Percentiles rank a stretch among this genome's conserved stretches.
These are phyloP conservation scores for Corythucha ciliata DNA, from an alignment of 2,888 invertebrate genomes.

Conservation along the genomic window DNA sequence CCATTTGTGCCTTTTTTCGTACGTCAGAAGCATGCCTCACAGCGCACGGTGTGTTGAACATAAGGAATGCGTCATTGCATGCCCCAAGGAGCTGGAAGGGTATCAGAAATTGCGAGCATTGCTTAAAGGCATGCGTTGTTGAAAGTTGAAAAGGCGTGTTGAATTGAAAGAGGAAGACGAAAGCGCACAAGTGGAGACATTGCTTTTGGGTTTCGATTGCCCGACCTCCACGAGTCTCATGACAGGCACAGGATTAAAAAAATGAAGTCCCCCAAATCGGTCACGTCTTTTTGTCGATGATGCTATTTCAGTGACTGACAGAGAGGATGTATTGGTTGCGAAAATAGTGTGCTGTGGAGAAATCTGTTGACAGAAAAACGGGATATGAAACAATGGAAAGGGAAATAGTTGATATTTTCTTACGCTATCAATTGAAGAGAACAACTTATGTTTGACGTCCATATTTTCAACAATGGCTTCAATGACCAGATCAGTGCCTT, in stretches of 20 bases:
- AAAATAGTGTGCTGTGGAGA: slow-evolving; percentile 67
- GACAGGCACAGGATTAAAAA: slow-evolving; percentile 85
- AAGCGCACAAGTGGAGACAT: no score
- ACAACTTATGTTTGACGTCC: slow-evolving; percentile 64
- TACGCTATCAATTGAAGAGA: slow-evolving; percentile 58
- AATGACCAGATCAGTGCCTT: slow-evolving; percentile 60
- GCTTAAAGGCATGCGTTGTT: no score
- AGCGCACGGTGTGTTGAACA: no score
- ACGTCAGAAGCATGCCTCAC: no score
- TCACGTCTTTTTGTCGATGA: slow-evolving; percentile 61
- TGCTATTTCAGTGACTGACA: slow-evolving; percentile 73
- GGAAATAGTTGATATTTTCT: slow-evolving; percentile 36
- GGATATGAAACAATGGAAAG: not conserved
- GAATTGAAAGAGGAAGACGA: not conserved
- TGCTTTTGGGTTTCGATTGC: no score
- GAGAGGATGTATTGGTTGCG: slow-evolving; percentile 81
- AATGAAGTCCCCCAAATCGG: slow-evolving; percentile 77
- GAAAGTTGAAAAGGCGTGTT: not conserved
- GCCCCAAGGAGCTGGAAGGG: no score
- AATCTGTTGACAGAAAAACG: slow-evolving; percentile 47
- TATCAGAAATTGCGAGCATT: no score
- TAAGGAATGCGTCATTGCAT: no score
- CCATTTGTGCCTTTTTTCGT: no score
- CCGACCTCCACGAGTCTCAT: slow-evolving; percentile 74
- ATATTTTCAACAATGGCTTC: slow-evolving; percentile 83